Base-by-base conservation (phyloP, 2,888 invertebrate genomes). In the Scaptodrosophila latifasciaeformis region DNA sequence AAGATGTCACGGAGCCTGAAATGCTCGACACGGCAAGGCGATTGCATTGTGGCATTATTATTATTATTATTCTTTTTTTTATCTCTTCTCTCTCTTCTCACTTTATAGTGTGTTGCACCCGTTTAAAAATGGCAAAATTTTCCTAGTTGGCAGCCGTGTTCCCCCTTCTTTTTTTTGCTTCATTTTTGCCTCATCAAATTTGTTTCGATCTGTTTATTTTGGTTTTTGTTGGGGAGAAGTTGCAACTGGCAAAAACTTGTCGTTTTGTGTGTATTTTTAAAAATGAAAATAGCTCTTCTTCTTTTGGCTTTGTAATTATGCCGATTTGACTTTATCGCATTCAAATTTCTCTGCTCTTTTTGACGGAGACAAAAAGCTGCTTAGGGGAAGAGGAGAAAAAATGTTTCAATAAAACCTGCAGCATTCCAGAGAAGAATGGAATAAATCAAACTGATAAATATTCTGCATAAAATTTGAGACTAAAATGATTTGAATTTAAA, bases 401-500 rank as follows among this genome's bases (percentile, higher is more conserved):
- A 37, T 34, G 13, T 13, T 34, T 13, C 12, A 34, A 34, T 2
- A 34, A 34, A 34, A 34, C 15, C 34, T 12, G 34, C 3, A 10
- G 34, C 34, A 34, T 13, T 34, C 9, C 9, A 13, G n/a, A 12
- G 34, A 2, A 2, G 34, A 34, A n/a, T 34, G 12, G 12, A 13
- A 12, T 31, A 5, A 5, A 13, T 31, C n/a, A 1, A 31, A 5
- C 31, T 15, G 13, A 2, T 17, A 37, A n/a, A n/a, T n/a, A 37
- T 49, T 60, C 37, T 66, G 72, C 76, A 72, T 72, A 72, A 78
- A 72, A 78, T 72, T 62, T 57, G 56, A 59, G 62, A 15, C 10
- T 69, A 21, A 19, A 40, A 21, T 76, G 69, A 78, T 78, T 72
- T 72, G 76, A 78, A 75, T 72, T 71, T 64, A 54, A 72, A 68